Percentiles rank a stretch among this genome's conserved stretches.
phyloP scores from a whole-genome alignment of 2,113 vertebrate genomes.

The Cairina moschata region DNA sequence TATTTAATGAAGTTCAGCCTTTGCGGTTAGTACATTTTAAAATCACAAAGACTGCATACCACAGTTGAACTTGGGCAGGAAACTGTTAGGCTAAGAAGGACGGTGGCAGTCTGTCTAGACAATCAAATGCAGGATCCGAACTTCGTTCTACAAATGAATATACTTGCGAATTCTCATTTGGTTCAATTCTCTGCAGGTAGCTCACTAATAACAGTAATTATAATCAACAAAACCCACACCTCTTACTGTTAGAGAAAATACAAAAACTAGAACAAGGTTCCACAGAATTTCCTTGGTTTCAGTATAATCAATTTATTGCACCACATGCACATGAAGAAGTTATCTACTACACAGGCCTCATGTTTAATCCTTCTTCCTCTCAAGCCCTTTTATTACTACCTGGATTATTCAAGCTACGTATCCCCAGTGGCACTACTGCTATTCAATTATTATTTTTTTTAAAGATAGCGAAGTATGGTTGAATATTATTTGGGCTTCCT shows the following conservation, averaged over 20 bases:
- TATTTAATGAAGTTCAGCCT: conserved; percentile 50
- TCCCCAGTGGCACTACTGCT: not conserved
- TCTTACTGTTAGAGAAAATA: not conserved
- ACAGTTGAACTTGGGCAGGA: not conserved
- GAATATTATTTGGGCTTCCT: not conserved
- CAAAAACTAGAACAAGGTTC: not conserved
- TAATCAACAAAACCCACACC: not conserved
- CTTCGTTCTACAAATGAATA: not conserved
- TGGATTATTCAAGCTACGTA: not conserved
- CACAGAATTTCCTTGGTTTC: not conserved
- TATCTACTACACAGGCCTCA: not conserved
- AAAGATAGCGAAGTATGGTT: not conserved
- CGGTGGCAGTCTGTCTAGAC: not conserved
- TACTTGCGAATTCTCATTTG: not conserved
- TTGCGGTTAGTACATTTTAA: conserved; percentile 13
- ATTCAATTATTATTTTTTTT: not conserved
- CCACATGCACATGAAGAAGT: not conserved
- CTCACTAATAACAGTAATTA: not conserved
- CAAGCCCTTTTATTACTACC: not conserved
- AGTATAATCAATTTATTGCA: not conserved
- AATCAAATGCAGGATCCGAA: not conserved
- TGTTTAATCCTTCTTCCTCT: not conserved
- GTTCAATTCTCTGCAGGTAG: conserved; percentile 3
- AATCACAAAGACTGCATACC: not conserved
- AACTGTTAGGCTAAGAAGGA: not conserved